These are phyloP conservation scores for Clarias pachynema DNA, from an alignment of 2,797 vertebrate genomes.

Conservation along the genomic window DNA sequence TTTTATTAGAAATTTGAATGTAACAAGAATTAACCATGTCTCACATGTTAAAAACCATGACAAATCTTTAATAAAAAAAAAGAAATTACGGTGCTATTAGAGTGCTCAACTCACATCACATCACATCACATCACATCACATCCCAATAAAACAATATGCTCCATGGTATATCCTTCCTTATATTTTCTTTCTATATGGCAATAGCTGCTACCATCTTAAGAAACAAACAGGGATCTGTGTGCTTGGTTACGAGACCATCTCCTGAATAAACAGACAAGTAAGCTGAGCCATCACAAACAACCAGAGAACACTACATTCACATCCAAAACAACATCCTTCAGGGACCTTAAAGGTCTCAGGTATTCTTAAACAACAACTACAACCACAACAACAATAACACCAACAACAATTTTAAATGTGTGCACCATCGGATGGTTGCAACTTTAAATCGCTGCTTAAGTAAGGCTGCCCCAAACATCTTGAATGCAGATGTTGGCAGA, in stretches of 20 bases:
- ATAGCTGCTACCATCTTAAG: background rate
- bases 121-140: background rate
- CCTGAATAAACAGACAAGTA: background rate
- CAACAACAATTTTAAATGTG: background rate
- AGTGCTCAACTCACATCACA: background rate
- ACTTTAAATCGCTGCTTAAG: background rate
- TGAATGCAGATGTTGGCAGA: constrained; percentile 24
- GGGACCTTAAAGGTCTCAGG: background rate
- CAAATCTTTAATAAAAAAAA: background rate
- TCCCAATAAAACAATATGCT: background rate
- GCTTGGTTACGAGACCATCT: background rate
- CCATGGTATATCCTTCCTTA: background rate
- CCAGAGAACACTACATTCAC: background rate
- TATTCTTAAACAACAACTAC: background rate
- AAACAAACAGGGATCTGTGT: background rate
- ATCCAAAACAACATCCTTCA: no score
- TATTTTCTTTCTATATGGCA: no score
- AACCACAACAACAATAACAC: background rate
- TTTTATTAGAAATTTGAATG: background rate
- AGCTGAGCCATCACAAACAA: constrained; percentile 1
- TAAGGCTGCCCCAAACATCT: constrained; percentile 1
- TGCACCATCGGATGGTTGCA: background rate
- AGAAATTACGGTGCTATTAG: background rate
- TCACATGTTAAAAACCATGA: background rate
- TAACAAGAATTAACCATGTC: background rate